A percentile compares a stretch with the other conserved stretches of the same genome.
Conservation (phyloP, 2,888 invertebrate species). For the Allacma fusca region DNA sequence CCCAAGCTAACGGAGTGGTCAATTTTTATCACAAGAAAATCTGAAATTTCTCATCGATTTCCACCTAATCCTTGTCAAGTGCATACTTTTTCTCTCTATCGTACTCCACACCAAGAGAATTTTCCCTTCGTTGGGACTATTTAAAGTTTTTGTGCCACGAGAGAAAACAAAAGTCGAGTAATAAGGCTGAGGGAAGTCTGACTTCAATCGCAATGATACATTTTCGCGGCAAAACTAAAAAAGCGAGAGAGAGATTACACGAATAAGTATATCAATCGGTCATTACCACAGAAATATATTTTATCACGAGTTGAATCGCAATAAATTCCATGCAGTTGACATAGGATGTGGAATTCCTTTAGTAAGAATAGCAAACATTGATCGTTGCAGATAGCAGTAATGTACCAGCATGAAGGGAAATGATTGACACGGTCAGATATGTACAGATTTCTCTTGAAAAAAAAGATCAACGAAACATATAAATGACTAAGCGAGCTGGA, state of each 20-base stretch:
- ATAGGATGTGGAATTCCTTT: no score
- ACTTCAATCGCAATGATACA: background rate
- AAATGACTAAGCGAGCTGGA: background rate
- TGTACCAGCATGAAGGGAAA: background rate
- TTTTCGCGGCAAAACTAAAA: background rate
- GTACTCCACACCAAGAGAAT: background rate
- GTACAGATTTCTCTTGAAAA: background rate
- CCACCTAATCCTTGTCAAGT: background rate
- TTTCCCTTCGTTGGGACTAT: background rate
- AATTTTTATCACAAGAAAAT: background rate
- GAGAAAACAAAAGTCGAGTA: conserved; percentile 2
- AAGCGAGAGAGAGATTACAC: background rate
- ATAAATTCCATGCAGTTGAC: no score
- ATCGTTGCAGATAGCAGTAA: background rate
- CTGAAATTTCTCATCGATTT: background rate
- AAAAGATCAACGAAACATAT: background rate
- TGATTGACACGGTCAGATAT: background rate
- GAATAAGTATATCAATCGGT: conserved; percentile 3
- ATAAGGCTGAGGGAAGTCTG: background rate
- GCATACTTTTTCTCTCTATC: background rate
- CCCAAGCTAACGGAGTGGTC: background rate
- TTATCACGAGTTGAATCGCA: no score
- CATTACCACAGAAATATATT: background rate
- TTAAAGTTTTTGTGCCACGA: background rate
- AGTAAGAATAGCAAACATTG: background rate